Conservation (phyloP, 1,140 invertebrate species). For the Helicoverpa armigera region DNA sequence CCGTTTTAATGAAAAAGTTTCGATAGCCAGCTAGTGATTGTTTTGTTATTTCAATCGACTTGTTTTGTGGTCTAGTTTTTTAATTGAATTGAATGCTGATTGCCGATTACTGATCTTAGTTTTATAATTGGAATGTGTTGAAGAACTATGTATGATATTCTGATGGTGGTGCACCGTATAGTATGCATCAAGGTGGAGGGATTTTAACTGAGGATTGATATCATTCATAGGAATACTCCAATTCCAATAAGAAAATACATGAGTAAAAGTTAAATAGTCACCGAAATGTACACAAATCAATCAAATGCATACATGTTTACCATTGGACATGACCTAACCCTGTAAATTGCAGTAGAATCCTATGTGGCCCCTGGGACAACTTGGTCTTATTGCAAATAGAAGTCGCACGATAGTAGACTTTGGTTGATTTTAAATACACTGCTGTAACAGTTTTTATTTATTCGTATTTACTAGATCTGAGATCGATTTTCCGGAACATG, state of each 20-base stretch:
- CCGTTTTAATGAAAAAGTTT: slow-evolving; percentile 39
- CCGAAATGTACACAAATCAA: background rate
- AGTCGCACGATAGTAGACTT: background rate
- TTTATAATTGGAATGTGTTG: background rate
- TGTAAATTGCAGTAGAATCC: background rate
- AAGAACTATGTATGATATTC: too few relatives aligned
- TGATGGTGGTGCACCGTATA: too few relatives aligned
- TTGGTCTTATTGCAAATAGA: background rate
- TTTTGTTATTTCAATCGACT: slow-evolving; percentile 13
- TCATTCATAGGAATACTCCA: too few relatives aligned
- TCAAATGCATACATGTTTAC: background rate
- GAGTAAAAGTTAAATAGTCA: too few relatives aligned
- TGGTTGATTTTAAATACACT: background rate
- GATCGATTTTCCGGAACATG: too few relatives aligned
- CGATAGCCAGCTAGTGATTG: background rate
- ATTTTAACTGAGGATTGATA: too few relatives aligned
- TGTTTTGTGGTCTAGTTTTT: slow-evolving; percentile 20
- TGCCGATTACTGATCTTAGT: background rate
- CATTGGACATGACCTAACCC: background rate
- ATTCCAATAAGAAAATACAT: too few relatives aligned
- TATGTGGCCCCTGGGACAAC: background rate
- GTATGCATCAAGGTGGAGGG: too few relatives aligned
- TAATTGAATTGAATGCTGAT: slow-evolving; percentile 30
- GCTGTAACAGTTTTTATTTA: too few relatives aligned
- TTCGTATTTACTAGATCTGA: too few relatives aligned